Evolutionary conservation across 2,113 vertebrate genomes (phyloP), one percentile per base, ranked within the genome.

Genomic region (Tetraodon nigroviridis): DNA sequence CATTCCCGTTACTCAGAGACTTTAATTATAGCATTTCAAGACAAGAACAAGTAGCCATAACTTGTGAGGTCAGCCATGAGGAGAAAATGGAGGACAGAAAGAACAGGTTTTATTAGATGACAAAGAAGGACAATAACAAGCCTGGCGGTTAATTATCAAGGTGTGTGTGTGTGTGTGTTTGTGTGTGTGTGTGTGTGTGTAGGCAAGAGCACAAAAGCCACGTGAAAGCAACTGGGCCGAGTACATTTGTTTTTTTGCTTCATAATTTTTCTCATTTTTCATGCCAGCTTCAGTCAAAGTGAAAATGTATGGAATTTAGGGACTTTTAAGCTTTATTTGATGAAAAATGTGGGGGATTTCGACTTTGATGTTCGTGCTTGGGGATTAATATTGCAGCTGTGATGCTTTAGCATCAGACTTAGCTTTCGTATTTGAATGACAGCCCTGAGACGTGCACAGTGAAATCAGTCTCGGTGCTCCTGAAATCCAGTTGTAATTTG

Each of bases 391-490:
- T 64, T 24, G 14, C 24, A 55, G 62, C 53, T 69, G 71, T 61
- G 56, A 56, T 55, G 51, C 48, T 40, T 63, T 58, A 58, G 0
- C 45, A 32, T 51, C 59, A 29, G 52, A 55, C 65, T 75, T 66
- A 62, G 81, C 68, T 85, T 68, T 74, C 49, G 61, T 42, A 72
- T 64, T 27, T 80, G 75, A 84, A 52, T 55, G 62, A 64, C 65
- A 66, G 70, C 62, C 75, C 32, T 2, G 52, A 72, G 61, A 69
- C 45, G 4, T 13, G 14, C 65, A 18, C 29, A 29, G 19, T 37
- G n/a, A 58, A 76, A 70, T 67, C 59, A 57, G 1, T 27, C 24
- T 27, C 24, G 2, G 3, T 27, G 50, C 67, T 64, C 54, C 58
- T 32, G 18, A 64, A 52, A 7, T 24, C 51, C 12, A 16, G 27